Conservation (phyloP, 2,797 vertebrate genomes). For the Tapirus indicus region DNA sequence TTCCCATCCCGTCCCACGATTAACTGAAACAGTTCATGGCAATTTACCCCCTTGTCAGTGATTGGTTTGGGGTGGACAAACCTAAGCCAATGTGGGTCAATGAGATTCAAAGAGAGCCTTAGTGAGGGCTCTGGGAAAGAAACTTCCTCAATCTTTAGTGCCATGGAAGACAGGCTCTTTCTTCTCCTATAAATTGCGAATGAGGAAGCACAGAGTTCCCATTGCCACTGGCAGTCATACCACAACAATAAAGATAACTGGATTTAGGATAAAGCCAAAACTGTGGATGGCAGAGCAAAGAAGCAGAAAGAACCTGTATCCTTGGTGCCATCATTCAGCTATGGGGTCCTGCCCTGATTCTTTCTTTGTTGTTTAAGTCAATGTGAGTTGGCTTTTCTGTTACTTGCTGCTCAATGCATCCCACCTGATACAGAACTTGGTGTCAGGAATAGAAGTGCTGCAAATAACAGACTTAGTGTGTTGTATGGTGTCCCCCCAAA, state of each 20-base stretch:
- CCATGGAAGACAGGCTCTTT: not conserved
- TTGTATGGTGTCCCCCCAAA: not conserved
- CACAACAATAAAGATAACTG: not conserved
- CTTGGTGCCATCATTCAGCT: not conserved
- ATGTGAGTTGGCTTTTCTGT: not conserved
- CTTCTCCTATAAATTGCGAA: not conserved
- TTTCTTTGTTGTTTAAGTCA: not conserved
- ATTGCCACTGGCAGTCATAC: not conserved
- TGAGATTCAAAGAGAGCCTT: not conserved
- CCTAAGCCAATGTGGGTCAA: not conserved
- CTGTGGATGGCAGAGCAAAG: not conserved
- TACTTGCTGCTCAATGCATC: not conserved
- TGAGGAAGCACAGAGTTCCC: not conserved
- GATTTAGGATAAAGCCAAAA: not conserved
- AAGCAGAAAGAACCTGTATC: not conserved
- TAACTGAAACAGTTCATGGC: not conserved
- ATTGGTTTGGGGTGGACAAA: not conserved
- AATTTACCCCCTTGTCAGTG: not conserved
- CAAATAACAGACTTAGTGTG: not conserved
- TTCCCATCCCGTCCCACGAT: not conserved
- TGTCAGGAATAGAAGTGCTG: not conserved
- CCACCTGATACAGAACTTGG: constrained; percentile 1
- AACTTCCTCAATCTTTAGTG: not conserved
- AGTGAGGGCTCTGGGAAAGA: not conserved
- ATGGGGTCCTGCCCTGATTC: not conserved